Percentiles rank a stretch among this genome's conserved stretches.
Evolutionary conservation across 2,888 invertebrate genomes (phyloP).

Genomic region (Cyrtodaria siliqua): DNA sequence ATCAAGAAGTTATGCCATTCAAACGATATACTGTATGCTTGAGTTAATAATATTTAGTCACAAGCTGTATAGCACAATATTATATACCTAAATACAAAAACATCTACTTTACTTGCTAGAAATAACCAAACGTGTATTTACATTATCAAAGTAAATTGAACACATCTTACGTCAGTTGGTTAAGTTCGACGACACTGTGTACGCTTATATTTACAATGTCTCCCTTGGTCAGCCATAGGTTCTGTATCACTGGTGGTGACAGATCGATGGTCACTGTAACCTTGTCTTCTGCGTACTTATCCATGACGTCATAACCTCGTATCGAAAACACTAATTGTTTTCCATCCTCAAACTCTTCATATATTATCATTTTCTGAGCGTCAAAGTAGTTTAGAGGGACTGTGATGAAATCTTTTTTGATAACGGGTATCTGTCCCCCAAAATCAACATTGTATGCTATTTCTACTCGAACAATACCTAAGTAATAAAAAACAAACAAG

Average conservation of each 20-base stretch:
- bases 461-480: constrained; percentile 46
- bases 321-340: constrained; percentile 46
- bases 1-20: no score
- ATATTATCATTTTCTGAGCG: constrained; percentile 15
- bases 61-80: no score
- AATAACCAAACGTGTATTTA: no score
- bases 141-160: no score
- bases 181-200: constrained; percentile 57
- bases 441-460: constrained; percentile 27
- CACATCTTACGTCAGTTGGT: constrained; percentile 58
- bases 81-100: no score
- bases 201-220: constrained; percentile 65
- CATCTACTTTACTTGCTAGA: no score
- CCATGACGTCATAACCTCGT: constrained; percentile 56
- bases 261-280: constrained; percentile 53
- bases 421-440: neutral
- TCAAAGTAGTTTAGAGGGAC: constrained; percentile 36
- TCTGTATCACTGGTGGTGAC: constrained; percentile 56
- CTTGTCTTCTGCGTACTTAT: constrained; percentile 49
- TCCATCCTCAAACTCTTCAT: constrained; percentile 49
- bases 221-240: constrained; percentile 64
- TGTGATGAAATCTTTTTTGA: constrained; percentile 10
- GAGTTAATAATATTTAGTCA: no score
- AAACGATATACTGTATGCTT: no score
- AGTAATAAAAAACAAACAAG: neutral